These are phyloP conservation scores for Sepiola atlantica DNA, from an alignment of 2,888 invertebrate species.

Conservation along the genomic window DNA sequence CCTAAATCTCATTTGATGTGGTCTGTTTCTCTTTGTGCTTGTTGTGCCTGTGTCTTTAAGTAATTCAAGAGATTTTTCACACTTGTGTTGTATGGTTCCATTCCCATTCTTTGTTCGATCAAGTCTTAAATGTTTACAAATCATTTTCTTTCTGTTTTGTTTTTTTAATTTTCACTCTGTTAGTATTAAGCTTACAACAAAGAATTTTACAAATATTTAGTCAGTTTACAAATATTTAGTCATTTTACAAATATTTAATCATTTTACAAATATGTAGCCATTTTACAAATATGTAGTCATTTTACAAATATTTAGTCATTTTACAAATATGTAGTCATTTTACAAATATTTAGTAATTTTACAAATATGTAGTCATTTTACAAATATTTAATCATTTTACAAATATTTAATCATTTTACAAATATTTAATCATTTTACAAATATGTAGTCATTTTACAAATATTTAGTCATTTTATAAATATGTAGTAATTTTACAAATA, in stretches of 20 bases:
- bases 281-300: background rate
- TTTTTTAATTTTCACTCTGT: background rate
- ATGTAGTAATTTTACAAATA: background rate
- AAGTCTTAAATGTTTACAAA: background rate
- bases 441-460: background rate
- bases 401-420: background rate
- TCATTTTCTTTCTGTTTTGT: background rate
- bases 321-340: background rate
- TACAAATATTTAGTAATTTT: background rate
- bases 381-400: background rate
- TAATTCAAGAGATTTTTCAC: background rate
- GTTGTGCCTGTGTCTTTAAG: conserved; percentile 40
- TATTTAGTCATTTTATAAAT: too few relatives aligned
- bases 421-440: background rate
- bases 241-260: background rate
- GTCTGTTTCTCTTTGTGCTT: background rate
- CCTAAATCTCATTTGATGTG: background rate
- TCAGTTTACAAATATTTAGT: background rate
- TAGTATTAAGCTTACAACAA: background rate
- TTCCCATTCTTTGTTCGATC: background rate
- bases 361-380: background rate
- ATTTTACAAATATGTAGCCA: background rate
- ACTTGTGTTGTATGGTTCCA: background rate
- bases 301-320: background rate
- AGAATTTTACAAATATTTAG: background rate